phyloP scores from a whole-genome alignment of 2,888 invertebrate genomes.

The Psylliodes chrysocephalus region DNA sequence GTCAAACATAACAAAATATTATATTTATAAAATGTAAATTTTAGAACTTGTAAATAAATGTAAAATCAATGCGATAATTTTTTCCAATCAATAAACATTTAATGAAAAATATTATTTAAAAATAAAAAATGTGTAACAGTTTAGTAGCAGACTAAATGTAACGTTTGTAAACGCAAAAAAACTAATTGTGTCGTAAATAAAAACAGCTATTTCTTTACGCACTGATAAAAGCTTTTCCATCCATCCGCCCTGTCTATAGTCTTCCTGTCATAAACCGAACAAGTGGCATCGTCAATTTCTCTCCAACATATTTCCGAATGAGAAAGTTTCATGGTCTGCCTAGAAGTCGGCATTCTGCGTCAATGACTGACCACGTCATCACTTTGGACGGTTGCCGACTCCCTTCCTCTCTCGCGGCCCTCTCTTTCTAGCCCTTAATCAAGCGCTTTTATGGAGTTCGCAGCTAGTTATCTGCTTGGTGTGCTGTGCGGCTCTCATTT shows the following conservation, averaged over 20 bases:
- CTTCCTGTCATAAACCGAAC: constrained; percentile 6
- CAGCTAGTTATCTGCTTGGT: constrained; percentile 32
- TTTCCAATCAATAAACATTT: too few species aligned
- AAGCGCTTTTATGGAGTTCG: constrained; percentile 33
- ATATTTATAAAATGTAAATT: too few species aligned
- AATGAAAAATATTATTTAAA: too few species aligned
- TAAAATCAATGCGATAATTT: too few species aligned
- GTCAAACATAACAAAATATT: too few species aligned
- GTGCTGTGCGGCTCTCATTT: constrained; percentile 32
- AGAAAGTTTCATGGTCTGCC: constrained; percentile 20
- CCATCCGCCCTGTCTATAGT: neutral
- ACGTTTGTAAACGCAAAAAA: too few species aligned
- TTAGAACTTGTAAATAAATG: too few species aligned
- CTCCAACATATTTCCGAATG: constrained; percentile 20
- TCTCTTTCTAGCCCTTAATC: constrained; percentile 25
- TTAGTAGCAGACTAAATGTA: too few species aligned
- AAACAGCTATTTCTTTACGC: too few species aligned
- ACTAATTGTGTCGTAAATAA: too few species aligned
- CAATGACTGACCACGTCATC: constrained; percentile 32
- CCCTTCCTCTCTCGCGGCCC: neutral
- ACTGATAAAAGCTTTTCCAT: neutral
- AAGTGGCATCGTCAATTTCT: constrained; percentile 18
- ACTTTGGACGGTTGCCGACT: constrained; percentile 20
- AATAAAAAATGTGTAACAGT: too few species aligned
- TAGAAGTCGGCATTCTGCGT: constrained; percentile 26